phyloP scores from a whole-genome alignment of 2,113 vertebrate species.

The Lontra canadensis region DNA sequence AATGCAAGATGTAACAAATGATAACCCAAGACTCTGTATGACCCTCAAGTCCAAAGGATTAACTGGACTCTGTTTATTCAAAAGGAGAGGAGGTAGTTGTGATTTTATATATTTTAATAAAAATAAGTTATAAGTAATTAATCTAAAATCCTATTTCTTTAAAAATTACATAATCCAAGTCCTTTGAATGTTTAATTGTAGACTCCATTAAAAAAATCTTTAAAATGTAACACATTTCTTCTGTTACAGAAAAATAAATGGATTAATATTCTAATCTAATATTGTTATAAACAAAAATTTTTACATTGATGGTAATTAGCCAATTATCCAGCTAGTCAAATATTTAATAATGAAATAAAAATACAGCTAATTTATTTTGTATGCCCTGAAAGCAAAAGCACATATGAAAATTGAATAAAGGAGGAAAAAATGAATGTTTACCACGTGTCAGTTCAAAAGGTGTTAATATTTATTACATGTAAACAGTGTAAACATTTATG shows the following conservation, averaged over 20 bases:
- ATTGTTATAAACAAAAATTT: neutral
- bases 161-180: neutral
- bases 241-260: neutral
- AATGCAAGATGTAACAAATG: neutral
- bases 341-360: neutral
- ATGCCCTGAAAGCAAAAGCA: neutral
- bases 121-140: neutral
- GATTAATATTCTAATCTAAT: neutral
- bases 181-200: neutral
- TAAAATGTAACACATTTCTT: neutral
- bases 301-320: neutral
- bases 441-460: neutral
- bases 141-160: neutral
- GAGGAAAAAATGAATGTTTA: neutral
- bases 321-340: neutral
- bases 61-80: neutral
- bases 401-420: neutral
- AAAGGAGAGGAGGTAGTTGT: neutral
- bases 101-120: conserved; percentile 3
- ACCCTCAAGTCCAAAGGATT: neutral
- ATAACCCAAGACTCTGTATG: neutral
- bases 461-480: neutral
- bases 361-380: neutral
- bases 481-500: neutral
- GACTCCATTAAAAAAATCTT: neutral